A percentile compares a stretch with the other conserved stretches of the same genome.
Evolutionary conservation across 2,113 vertebrate genomes (phyloP).

Genomic region (Emydura subglobosa): DNA sequence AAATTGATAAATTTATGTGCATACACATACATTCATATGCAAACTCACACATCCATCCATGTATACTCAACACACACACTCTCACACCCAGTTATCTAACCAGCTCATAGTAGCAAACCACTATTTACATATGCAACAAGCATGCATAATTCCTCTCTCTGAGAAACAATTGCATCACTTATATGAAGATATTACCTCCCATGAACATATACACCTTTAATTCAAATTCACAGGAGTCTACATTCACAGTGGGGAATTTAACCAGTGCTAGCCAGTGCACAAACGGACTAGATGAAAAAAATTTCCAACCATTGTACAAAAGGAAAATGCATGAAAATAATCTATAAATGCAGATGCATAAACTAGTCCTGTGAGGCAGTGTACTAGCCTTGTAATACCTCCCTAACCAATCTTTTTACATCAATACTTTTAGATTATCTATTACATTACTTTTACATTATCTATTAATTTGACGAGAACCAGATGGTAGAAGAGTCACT

Average conservation of each 20-base stretch:
- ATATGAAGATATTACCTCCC: background rate
- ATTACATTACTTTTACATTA: background rate
- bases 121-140: background rate
- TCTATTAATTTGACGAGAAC: background rate
- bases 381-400: background rate
- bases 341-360: background rate
- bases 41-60: background rate
- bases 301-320: background rate
- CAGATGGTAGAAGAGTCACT: background rate
- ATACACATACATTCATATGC: background rate
- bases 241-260: background rate
- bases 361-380: background rate
- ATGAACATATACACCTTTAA: background rate
- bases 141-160: background rate
- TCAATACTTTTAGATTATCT: background rate
- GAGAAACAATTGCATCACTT: background rate
- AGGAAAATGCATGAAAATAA: background rate
- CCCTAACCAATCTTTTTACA: background rate
- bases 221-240: background rate
- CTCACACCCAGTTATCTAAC: background rate
- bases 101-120: background rate
- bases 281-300: background rate
- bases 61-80: background rate
- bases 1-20: background rate
- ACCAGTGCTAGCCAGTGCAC: background rate